A percentile compares a stretch with the other conserved stretches of the same genome.
phyloP scores from a whole-genome alignment of 2,888 invertebrate genomes.

The Cantharis rufa region DNA sequence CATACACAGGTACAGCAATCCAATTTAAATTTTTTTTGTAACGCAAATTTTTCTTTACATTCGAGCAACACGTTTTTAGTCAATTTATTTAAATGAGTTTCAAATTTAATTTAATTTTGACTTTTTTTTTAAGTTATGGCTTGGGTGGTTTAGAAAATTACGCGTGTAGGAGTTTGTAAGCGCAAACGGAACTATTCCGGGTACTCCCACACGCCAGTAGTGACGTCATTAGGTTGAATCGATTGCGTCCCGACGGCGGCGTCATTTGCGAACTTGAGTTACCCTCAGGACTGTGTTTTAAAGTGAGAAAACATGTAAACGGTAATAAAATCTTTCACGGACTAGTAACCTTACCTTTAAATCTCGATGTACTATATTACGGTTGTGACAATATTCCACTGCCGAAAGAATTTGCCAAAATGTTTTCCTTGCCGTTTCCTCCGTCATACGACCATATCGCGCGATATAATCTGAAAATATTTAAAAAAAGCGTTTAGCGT shows the following conservation, averaged over 20 bases:
- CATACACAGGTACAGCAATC: not conserved
- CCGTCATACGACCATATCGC: slow-evolving; percentile 90
- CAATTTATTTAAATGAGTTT: not conserved
- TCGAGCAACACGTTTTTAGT: not conserved
- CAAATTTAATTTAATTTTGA: not conserved
- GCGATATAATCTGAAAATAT: slow-evolving; percentile 82
- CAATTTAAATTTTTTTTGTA: not conserved
- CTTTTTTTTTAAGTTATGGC: not conserved
- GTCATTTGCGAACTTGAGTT: slow-evolving; percentile 27
- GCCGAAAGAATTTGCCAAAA: slow-evolving; percentile 98
- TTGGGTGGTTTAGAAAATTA: not conserved
- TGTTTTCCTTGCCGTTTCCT: slow-evolving; percentile 86
- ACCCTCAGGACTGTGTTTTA: slow-evolving; percentile 10
- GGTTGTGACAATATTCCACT: slow-evolving; percentile 94
- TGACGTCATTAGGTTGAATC: slow-evolving; percentile 43
- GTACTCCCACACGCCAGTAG: slow-evolving; percentile 30
- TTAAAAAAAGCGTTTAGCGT: slow-evolving; percentile 1
- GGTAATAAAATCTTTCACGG: slow-evolving; percentile 8
- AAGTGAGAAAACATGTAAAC: slow-evolving; percentile 3
- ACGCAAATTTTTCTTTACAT: not conserved
- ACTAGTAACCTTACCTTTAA: slow-evolving; percentile 70
- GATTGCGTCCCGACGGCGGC: slow-evolving; percentile 42
- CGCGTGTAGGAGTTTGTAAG: slow-evolving; percentile 8
- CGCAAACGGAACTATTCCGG: slow-evolving; percentile 16
- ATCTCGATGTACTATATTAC: slow-evolving; percentile 94